Conservation (phyloP, 2,888 invertebrate species). For the Eueremaeus valkanovi region DNA sequence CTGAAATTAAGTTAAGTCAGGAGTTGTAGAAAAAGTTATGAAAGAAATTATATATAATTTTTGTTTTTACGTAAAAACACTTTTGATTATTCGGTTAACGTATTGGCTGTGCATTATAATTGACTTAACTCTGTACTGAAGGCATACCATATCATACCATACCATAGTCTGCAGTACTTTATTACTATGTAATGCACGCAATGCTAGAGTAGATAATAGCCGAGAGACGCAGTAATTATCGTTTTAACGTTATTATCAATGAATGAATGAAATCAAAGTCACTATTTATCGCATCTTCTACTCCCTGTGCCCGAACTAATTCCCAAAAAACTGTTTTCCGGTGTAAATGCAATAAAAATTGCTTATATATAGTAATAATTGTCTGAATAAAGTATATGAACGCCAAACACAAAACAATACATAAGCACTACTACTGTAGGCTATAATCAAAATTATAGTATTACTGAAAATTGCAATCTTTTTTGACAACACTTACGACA, state of each 20-base stretch:
- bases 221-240: constrained; percentile 18
- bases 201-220: constrained; percentile 14
- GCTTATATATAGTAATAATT: constrained; percentile 13
- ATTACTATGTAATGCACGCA: constrained; percentile 27
- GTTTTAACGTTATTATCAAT: constrained; percentile 38
- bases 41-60: neutral
- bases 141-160: too few relatives aligned
- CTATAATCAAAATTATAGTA: neutral
- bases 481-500: neutral
- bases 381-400: constrained; percentile 14
- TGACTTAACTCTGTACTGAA: too few relatives aligned
- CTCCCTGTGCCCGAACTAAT: constrained; percentile 30
- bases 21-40: neutral
- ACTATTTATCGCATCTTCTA: constrained; percentile 32
- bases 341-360: constrained; percentile 32
- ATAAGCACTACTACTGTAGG: too few relatives aligned
- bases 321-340: constrained; percentile 27
- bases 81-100: constrained; percentile 33
- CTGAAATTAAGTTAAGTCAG: neutral
- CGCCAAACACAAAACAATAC: constrained; percentile 2
- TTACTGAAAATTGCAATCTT: constrained; percentile 8
- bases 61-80: neutral
- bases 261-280: constrained; percentile 34
- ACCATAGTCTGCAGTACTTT: neutral
- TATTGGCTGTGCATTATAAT: constrained; percentile 8